Evolutionary conservation across 2,888 invertebrate species (phyloP), one percentile per base, ranked within the genome.

Genomic region (Protodeltote pygarga): DNA sequence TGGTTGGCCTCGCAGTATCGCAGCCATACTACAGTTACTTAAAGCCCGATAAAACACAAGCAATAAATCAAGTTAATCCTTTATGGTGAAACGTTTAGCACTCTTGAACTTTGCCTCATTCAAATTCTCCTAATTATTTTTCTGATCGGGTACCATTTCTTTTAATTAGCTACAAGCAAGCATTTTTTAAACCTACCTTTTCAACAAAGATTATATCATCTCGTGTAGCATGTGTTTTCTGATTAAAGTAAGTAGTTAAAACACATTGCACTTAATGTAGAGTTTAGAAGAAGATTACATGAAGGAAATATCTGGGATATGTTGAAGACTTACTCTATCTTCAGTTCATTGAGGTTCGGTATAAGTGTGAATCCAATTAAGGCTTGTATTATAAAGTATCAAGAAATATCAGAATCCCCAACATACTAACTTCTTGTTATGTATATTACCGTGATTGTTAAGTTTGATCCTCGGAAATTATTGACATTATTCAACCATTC

Each of bases 401-500:
- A 8, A 4, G n/a, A 27, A 21, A 10, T 11, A 6, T 32, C 8
- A n/a, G 11, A 31, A 24, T 13, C 14, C 6, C 15, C 10, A 21
- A n/a, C 17, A 31, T 11, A 15, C 8, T n/a, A n/a, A 15, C 5
- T 10, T 15, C 25, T 15, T 25, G 28, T 35, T 25, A 32, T 29
- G 39, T 34, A 35, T 37, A 24, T 34, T 27, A 44, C 20, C 44
- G 27, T 34, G 17, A 55, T 51, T 49, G 44, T 50, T 21, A 34
- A 38, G 38, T 52, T 52, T 41, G 46, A 50, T 64, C 44, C 29
- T 51, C 37, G 42, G 49, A 46, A 57, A 55, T 64, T 49, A 67
- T 70, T 61, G 46, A 55, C 47, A 57, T 63, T 48, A 62, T 65
- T 68, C 65, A 62, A 62, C 50, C 52, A 49, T 60, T 54, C 66